Conservation (phyloP, 2,113 vertebrate genomes). For the Cochlearius cochlearius region DNA sequence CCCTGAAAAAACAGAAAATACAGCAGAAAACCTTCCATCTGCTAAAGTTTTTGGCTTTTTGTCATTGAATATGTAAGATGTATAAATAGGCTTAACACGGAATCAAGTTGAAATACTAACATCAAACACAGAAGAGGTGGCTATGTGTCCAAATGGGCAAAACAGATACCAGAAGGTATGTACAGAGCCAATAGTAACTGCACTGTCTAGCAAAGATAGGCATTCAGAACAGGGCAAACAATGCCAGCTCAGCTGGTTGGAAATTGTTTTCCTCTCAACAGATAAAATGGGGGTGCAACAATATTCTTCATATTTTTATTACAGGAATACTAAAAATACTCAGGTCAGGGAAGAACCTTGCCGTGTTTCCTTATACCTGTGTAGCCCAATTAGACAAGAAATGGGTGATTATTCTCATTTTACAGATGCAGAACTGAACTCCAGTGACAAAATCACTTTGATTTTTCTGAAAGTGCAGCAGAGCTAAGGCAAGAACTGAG, state of each 20-base stretch:
- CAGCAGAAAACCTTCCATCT: neutral
- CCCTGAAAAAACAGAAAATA: neutral
- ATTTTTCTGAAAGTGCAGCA: neutral
- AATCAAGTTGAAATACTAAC: constrained; percentile 15
- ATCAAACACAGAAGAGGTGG: neutral
- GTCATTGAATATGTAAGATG: neutral
- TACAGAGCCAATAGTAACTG: neutral
- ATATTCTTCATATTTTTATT: neutral
- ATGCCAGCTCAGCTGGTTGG: neutral
- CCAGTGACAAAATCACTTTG: neutral
- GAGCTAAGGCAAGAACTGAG: neutral
- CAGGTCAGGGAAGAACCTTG: neutral
- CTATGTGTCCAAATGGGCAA: neutral
- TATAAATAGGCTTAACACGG: constrained; percentile 14
- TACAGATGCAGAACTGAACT: neutral
- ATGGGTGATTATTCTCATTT: neutral
- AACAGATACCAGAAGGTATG: neutral
- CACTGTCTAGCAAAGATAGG: constrained; percentile 10
- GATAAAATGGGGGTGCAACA: neutral
- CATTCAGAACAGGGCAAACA: neutral
- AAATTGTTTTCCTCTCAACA: neutral
- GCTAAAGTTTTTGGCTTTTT: constrained; percentile 2
- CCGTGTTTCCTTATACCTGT: neutral
- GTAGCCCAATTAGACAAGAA: neutral
- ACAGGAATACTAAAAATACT: neutral